Base-by-base conservation (phyloP, 2,888 invertebrate genomes). In the Zele albiditarsus region DNA sequence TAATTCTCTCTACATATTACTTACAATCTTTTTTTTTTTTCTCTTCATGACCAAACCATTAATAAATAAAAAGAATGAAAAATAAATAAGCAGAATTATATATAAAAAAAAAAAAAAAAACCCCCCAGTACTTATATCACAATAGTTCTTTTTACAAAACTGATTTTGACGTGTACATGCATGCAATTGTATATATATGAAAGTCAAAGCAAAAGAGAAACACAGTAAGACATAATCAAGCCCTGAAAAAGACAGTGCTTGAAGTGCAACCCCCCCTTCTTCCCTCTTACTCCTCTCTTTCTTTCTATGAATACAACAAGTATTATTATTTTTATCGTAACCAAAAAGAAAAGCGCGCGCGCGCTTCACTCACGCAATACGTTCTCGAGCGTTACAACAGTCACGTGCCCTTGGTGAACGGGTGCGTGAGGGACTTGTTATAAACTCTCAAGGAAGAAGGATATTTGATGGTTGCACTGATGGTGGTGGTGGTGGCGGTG, bases 331-430 rank as follows among this genome's bases (percentile, higher is more conserved):
- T 69, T 53, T 27, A 67, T 46, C 46, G 53, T 53, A 10, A 53
- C 16, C 49, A 38, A 38, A 38, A 38, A n/a, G n/a, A n/a, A n/a
- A n/a, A n/a, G 20, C 23, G 25, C 27, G 27, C 33, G 65, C 65
- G 33, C 38, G 38, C 25, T 14, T 25, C 33, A 25, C 65, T 65
- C 65, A 67, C 46, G 67, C 46, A 42, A 67, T 49, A 46, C 27
- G 14, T 66, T 66, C 66, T 46, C 67, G n/a, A 67, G 49, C 57
- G 28, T 69, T 28, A 4, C 53, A 14, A 57, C 20, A 57, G 68
- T 69, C 68, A 69, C 57, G 68, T 69, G 68, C 68, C 33, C 38
- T 31, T 53, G n/a, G 53, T 20, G 31, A 69, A 69, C 68, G 68
- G 33, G 68, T 69, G 68, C 68, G 57, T 69, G 57, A 57, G 33